Evolutionary conservation across 2,888 invertebrate species (phyloP).

Genomic region (Thalpophila matura): DNA sequence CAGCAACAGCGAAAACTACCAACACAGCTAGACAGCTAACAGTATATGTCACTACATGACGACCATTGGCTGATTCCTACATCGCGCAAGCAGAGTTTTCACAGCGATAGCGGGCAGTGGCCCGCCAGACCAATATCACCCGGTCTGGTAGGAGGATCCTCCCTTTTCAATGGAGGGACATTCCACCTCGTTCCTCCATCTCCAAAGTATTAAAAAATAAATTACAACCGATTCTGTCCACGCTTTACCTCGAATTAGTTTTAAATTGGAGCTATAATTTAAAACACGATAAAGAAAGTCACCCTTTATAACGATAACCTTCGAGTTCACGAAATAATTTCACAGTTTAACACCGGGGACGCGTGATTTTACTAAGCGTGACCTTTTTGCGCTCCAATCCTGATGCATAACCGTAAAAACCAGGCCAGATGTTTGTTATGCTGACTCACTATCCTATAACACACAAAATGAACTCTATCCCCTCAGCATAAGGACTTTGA

Average conservation of each 20-base stretch:
- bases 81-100: too few relatives aligned
- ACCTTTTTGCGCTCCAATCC: slow-evolving; percentile 74
- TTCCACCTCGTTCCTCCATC: too few relatives aligned
- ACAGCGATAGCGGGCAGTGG: too few relatives aligned
- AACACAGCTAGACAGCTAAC: too few relatives aligned
- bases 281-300: slow-evolving; percentile 28
- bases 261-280: slow-evolving; percentile 17
- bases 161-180: too few relatives aligned
- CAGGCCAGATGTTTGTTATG: slow-evolving; percentile 80
- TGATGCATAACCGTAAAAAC: slow-evolving; percentile 76
- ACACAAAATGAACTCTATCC: slow-evolving; percentile 59
- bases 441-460: slow-evolving; percentile 77
- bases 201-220: too few relatives aligned
- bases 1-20: too few relatives aligned
- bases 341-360: slow-evolving; percentile 46
- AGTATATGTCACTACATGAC: too few relatives aligned
- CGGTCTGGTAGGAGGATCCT: too few relatives aligned
- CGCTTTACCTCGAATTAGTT: slow-evolving; percentile 27
- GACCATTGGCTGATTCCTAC: too few relatives aligned
- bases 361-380: slow-evolving; percentile 60
- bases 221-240: slow-evolving; percentile 22
- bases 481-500: slow-evolving; percentile 36
- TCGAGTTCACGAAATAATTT: slow-evolving; percentile 53
- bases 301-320: slow-evolving; percentile 34
- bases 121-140: too few relatives aligned